phyloP scores from a whole-genome alignment of 1,140 invertebrate genomes.

The Rhopalosiphum maidis region DNA sequence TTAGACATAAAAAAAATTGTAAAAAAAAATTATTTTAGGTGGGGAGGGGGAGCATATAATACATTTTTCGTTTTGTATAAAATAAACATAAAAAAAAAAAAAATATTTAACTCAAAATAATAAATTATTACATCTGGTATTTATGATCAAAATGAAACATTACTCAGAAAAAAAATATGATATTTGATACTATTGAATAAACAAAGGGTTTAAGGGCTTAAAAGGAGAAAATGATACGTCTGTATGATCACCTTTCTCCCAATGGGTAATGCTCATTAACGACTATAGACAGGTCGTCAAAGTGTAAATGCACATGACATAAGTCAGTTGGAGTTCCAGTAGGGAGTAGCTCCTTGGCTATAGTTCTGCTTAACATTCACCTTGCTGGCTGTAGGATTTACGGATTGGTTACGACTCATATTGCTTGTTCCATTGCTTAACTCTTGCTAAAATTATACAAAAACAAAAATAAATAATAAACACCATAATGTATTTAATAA shows the following conservation, averaged over 20 bases:
- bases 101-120: constrained; percentile 52
- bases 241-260: constrained; percentile 49
- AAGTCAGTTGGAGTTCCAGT: constrained; percentile 53
- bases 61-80: constrained; percentile 54
- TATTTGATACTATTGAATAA: constrained; percentile 52
- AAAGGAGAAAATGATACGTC: constrained; percentile 48
- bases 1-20: constrained; percentile 47
- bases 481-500: not conserved
- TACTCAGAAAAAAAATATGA: constrained; percentile 47
- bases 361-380: constrained; percentile 50
- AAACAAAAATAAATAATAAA: not conserved
- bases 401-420: constrained; percentile 42
- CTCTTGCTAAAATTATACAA: constrained; percentile 41
- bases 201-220: not conserved
- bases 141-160: constrained; percentile 51
- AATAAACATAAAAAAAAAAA: constrained; percentile 57
- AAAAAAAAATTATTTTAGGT: constrained; percentile 53
- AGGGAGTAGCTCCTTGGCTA: constrained; percentile 46
- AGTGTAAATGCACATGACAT: constrained; percentile 27
- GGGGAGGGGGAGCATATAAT: constrained; percentile 51
- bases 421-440: constrained; percentile 38
- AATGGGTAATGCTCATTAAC: constrained; percentile 47
- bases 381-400: constrained; percentile 45
- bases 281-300: constrained; percentile 22
- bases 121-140: constrained; percentile 50